Evolutionary conservation across 2,888 invertebrate species (phyloP).

Genomic region (Spodoptera exigua): DNA sequence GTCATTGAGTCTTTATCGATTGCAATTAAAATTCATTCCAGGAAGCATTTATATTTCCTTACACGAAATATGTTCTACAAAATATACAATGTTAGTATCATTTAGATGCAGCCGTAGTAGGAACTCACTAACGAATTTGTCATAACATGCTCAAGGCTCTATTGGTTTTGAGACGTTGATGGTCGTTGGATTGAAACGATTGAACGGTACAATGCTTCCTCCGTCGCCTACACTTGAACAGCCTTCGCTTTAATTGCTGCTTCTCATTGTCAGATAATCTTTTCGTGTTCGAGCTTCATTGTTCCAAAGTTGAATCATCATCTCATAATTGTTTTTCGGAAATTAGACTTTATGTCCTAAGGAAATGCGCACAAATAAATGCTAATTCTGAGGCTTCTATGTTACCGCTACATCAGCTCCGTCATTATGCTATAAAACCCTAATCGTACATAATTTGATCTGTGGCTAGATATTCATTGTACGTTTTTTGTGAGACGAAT

Average conservation of each 20-base stretch:
- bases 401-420: conserved; percentile 65
- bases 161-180: conserved; percentile 41
- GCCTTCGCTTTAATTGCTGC: conserved; percentile 64
- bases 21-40: conserved; percentile 15
- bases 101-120: conserved; percentile 39
- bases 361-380: conserved; percentile 60
- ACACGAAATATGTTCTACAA: conserved; percentile 18
- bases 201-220: conserved; percentile 62
- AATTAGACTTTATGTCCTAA: conserved; percentile 58
- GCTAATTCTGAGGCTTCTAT: conserved; percentile 50
- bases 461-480: conserved; percentile 75
- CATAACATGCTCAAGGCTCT: conserved; percentile 47
- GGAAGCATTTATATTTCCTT: conserved; percentile 39
- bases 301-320: conserved; percentile 61
- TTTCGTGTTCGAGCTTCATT: conserved; percentile 61
- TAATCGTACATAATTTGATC: conserved; percentile 71
- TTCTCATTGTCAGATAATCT: conserved; percentile 68
- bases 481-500: conserved; percentile 70
- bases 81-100: conserved; percentile 25
- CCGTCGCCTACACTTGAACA: conserved; percentile 64
- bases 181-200: conserved; percentile 45
- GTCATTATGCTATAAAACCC: conserved; percentile 64
- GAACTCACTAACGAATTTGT: conserved; percentile 42
- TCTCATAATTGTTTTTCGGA: conserved; percentile 45
- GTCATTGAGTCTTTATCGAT: conserved; percentile 1